Evolutionary conservation across 1,140 invertebrate genomes (phyloP).

Genomic region (Odontomachus brunneus): DNA sequence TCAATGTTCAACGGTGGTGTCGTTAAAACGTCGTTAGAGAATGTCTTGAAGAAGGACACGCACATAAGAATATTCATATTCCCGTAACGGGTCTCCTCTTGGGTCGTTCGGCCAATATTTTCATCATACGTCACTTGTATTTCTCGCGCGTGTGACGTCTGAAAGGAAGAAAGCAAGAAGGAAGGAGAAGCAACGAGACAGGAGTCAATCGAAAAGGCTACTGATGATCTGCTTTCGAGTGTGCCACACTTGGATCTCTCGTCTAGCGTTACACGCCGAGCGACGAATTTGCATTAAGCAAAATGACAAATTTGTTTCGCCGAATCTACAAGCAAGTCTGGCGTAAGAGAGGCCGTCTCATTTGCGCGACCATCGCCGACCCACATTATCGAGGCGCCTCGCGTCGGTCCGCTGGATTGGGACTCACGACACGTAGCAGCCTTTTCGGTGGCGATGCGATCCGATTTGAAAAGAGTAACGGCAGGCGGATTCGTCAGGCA

Average conservation of each 20-base stretch:
- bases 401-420: slow-evolving; percentile 57
- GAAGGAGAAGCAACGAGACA: too few species aligned
- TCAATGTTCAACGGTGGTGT: slow-evolving; percentile 12
- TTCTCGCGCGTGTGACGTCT: background rate
- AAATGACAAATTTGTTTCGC: too few species aligned
- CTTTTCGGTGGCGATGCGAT: slow-evolving; percentile 74
- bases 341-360: slow-evolving; percentile 1
- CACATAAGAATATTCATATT: slow-evolving; percentile 24
- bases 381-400: slow-evolving; percentile 66
- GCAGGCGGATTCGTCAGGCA: slow-evolving; percentile 70
- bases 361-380: slow-evolving; percentile 63
- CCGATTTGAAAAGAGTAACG: slow-evolving; percentile 78
- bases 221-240: too few species aligned
- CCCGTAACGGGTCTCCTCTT: slow-evolving; percentile 31
- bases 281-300: too few species aligned
- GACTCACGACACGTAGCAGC: slow-evolving; percentile 61
- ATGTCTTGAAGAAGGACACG: slow-evolving; percentile 9
- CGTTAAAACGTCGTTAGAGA: background rate
- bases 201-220: too few species aligned
- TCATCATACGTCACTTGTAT: background rate
- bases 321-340: too few species aligned
- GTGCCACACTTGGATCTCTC: too few species aligned
- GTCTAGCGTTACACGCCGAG: too few species aligned
- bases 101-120: slow-evolving; percentile 3
- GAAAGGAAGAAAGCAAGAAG: too few species aligned